Evolutionary conservation across 2,113 vertebrate genomes (phyloP).

Genomic region (Eonycteris spelaea): DNA sequence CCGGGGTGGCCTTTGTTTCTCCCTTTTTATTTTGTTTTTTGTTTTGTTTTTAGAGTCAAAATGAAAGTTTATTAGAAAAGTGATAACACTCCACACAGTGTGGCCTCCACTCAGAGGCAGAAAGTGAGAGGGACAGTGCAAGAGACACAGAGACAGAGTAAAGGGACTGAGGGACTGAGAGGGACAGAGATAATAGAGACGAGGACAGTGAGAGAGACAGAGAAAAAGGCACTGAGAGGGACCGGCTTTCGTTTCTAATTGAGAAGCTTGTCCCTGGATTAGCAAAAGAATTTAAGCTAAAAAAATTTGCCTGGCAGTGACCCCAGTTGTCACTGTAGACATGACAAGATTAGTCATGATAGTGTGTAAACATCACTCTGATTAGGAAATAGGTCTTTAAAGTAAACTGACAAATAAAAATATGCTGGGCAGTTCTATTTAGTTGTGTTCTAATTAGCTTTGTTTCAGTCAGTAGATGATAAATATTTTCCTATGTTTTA

Average conservation of each 20-base stretch:
- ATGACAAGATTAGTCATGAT: background rate
- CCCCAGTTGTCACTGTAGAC: background rate
- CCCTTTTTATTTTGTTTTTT: too few species aligned
- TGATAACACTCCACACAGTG: too few species aligned
- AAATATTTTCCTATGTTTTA: background rate
- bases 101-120: too few species aligned
- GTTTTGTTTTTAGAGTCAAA: too few species aligned
- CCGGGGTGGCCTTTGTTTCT: background rate
- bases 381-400: background rate
- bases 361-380: background rate
- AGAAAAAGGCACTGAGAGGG: too few species aligned
- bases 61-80: too few species aligned
- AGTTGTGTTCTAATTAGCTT: background rate
- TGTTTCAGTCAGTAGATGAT: background rate
- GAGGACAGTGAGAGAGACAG: too few species aligned
- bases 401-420: background rate
- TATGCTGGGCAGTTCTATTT: background rate
- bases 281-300: background rate
- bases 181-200: too few species aligned
- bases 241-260: background rate
- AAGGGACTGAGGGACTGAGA: too few species aligned
- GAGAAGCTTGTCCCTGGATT: background rate
- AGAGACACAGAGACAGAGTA: too few species aligned
- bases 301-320: background rate
- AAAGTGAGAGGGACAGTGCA: too few species aligned